Evolutionary conservation across 2,888 invertebrate genomes (phyloP).

Genomic region (Slavum lentiscoides): DNA sequence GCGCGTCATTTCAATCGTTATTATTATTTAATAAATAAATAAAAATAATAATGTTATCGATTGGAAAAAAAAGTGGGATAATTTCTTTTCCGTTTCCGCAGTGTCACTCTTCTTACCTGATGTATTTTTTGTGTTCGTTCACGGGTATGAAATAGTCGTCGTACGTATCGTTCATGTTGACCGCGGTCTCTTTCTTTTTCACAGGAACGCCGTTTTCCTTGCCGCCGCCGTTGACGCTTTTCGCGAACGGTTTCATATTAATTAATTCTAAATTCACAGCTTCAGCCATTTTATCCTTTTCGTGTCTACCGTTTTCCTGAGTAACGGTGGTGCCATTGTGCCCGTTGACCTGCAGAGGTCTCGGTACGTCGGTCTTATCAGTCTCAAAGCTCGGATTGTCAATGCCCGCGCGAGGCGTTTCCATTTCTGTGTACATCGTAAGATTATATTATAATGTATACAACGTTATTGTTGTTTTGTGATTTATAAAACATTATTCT

Average conservation of each 20-base stretch:
- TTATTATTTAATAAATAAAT: too few species aligned
- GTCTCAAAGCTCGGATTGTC: slow-evolving; percentile 57
- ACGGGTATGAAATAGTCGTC: slow-evolving; percentile 85
- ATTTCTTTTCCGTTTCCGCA: too few species aligned
- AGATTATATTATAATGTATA: too few species aligned
- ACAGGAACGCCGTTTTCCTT: slow-evolving; percentile 61
- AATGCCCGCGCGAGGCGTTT: slow-evolving; percentile 55
- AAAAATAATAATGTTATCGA: too few species aligned
- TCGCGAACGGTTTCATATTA: slow-evolving; percentile 69
- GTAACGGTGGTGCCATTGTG: slow-evolving; percentile 44
- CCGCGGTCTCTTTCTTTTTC: slow-evolving; percentile 66
- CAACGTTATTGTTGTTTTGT: too few species aligned
- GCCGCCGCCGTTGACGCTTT: slow-evolving; percentile 57
- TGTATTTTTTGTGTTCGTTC: slow-evolving; percentile 81
- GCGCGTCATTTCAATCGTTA: background rate
- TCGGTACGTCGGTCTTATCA: slow-evolving; percentile 58
- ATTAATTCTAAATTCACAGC: slow-evolving; percentile 80
- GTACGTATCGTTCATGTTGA: slow-evolving; percentile 72
- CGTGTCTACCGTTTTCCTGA: slow-evolving; percentile 36
- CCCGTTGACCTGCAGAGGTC: slow-evolving; percentile 16
- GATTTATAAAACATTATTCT: too few species aligned
- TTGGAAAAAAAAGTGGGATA: too few species aligned
- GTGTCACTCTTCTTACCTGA: slow-evolving; percentile 65
- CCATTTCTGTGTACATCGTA: slow-evolving; percentile 36
- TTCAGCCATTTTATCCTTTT: slow-evolving; percentile 62